phyloP scores from a whole-genome alignment of 2,113 vertebrate genomes.

The Mandrillus leucophaeus region DNA sequence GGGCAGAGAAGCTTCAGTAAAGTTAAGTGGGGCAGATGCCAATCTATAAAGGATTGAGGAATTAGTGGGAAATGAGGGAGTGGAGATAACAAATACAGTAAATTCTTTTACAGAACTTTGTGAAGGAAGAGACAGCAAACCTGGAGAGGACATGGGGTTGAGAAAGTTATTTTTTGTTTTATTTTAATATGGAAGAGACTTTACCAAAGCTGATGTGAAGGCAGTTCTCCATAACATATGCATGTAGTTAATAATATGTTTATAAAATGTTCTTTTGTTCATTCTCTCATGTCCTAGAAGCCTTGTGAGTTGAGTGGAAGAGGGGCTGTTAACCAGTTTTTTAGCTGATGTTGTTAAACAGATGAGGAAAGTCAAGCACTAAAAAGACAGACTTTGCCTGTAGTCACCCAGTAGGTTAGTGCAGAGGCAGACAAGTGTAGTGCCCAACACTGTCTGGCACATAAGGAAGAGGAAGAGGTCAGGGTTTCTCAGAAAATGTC shows the following conservation, averaged over 20 bases:
- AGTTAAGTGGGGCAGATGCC: neutral
- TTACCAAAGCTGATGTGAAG: neutral
- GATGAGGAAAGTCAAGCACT: neutral
- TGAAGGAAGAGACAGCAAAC: neutral
- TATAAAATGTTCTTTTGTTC: neutral
- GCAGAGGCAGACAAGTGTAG: neutral
- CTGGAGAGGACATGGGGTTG: neutral
- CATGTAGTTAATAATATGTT: neutral
- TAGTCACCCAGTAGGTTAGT: neutral
- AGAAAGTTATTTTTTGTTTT: neutral
- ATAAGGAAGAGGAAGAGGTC: neutral
- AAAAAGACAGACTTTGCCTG: neutral
- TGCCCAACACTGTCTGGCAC: neutral
- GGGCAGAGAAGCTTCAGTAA: neutral
- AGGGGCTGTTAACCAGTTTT: neutral
- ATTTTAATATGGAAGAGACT: neutral
- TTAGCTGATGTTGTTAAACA: neutral
- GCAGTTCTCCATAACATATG: neutral
- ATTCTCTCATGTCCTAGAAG: neutral
- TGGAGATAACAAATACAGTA: neutral
- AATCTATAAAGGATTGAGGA: neutral
- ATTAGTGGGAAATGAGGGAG: neutral
- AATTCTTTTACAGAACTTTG: neutral
- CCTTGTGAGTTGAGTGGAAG: neutral
- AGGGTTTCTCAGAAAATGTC: neutral